Conservation (phyloP, 2,888 invertebrate species). For the Standfussiana lucernea region DNA sequence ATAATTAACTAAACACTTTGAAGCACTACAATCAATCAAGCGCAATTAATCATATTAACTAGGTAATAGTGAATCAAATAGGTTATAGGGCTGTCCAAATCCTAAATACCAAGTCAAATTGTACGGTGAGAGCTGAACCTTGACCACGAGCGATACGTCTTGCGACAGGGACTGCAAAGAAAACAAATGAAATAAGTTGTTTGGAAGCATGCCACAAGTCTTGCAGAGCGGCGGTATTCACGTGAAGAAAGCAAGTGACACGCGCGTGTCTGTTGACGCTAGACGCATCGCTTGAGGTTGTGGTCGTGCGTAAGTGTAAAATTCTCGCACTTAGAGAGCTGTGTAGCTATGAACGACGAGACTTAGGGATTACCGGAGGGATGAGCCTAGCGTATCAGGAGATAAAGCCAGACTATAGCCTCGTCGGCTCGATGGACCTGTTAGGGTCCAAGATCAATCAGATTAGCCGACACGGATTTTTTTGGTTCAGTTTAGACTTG, state of each 20-base stretch:
- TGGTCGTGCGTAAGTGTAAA: background rate
- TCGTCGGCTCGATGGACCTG: background rate
- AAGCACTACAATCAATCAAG: conserved; percentile 27
- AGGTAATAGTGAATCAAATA: background rate
- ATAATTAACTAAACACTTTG: conserved; percentile 14
- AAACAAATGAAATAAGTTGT: background rate
- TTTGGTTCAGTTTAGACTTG: background rate
- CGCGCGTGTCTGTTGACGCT: background rate
- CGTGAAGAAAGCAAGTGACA: background rate
- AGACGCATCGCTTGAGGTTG: background rate
- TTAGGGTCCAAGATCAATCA: conserved; percentile 40
- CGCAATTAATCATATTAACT: conserved; percentile 42
- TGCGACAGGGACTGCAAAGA: background rate
- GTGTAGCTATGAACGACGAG: conserved; percentile 13
- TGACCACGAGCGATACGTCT: background rate
- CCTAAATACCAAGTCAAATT: background rate
- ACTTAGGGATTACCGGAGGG: conserved; percentile 35
- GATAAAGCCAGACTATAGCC: conserved; percentile 18
- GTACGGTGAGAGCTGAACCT: conserved; percentile 7
- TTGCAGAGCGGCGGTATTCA: background rate
- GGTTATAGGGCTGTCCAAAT: background rate
- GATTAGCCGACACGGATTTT: conserved; percentile 36
- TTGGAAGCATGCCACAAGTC: background rate
- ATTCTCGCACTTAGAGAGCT: background rate
- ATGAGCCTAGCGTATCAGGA: conserved; percentile 34